Evolutionary conservation across 2,113 vertebrate genomes (phyloP), one percentile per base, ranked within the genome.

Genomic region (Ivindomyrus marchei): DNA sequence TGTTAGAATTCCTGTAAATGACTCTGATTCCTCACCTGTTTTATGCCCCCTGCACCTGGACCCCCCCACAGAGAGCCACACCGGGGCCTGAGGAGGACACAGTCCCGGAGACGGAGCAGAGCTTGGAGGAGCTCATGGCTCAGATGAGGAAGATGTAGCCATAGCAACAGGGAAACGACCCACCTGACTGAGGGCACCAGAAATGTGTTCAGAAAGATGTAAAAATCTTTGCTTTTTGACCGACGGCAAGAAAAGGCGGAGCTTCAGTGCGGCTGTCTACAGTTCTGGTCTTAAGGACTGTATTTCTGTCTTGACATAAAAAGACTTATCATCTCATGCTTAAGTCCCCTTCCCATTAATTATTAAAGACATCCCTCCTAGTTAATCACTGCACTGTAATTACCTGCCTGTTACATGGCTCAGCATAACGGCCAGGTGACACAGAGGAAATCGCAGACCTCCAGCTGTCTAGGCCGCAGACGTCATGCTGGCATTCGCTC

Each of bases 121-220:
- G 97, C 93, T 94, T 99, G 85, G 98, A 98, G 91, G 98, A 99
- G 80, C 95, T 99, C 91, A 98, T 99, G 97, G 97, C 98, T 92
- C 97, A 96, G 91, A 99, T 99, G 98, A 97, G 94, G 93, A 97
- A 96, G 85, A 93, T 99, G 92, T 99, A 98, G 92, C 89, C 52
- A 4, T 46, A n/a, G 4, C 24, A 36, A 66, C n/a, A 3, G 21
- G 84, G 46, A n/a, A 86, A 0, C 19, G 1, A 39, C 31, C 84
- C n/a, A 9, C 49, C 17, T n/a, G 42, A 46, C 39, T 39, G 84
- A 50, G 27, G 70, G 70, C 70, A 1, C 15, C 31, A 77, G 70
- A 31, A 19, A 15, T 0, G 31, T 7, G 13, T 10, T 66, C 58
- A 13, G 27, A 10, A 39, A 4, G 31, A 77, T 17, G 31, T 4